phyloP scores from a whole-genome alignment of 2,888 invertebrate species.

The Drosophila pseudotalamancana region DNA sequence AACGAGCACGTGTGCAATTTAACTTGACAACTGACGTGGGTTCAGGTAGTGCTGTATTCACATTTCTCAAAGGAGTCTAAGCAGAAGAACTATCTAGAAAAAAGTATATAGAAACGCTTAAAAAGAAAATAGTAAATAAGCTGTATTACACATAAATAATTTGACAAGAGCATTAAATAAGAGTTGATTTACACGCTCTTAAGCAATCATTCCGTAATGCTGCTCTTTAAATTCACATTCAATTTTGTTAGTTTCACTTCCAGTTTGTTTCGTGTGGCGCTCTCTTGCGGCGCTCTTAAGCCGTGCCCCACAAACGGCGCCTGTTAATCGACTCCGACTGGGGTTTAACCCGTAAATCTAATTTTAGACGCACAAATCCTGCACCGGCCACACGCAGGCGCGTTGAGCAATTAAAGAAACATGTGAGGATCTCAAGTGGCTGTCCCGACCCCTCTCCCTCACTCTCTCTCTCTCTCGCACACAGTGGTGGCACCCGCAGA shows the following conservation, averaged over 20 bases:
- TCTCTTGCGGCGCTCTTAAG: constrained; percentile 32
- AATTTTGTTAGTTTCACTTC: constrained; percentile 40
- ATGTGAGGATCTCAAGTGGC: constrained; percentile 43
- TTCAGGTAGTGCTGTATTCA: constrained; percentile 12
- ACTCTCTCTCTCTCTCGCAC: too few relatives aligned
- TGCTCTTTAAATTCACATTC: constrained; percentile 14
- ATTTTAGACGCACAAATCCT: constrained; percentile 32
- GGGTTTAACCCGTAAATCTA: constrained; percentile 39
- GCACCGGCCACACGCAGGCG: constrained; percentile 43
- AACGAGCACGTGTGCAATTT: constrained; percentile 26
- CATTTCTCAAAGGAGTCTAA: constrained; percentile 14
- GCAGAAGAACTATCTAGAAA: background rate
- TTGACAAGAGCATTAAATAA: background rate
- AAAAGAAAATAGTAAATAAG: background rate
- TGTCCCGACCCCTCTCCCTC: too few relatives aligned
- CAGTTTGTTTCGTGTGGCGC: constrained; percentile 41
- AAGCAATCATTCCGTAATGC: background rate
- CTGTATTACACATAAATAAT: background rate
- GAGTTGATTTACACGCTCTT: constrained; percentile 31
- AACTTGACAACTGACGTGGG: constrained; percentile 11
- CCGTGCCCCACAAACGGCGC: constrained; percentile 11
- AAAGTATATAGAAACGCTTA: too few relatives aligned
- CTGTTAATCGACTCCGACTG: constrained; percentile 38
- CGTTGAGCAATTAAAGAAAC: constrained; percentile 49
- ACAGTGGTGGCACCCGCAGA: constrained; percentile 9